Percentiles rank a stretch among this genome's conserved stretches.
phyloP scores from a whole-genome alignment of 1,140 invertebrate genomes.

The Lepidurus arcticus region DNA sequence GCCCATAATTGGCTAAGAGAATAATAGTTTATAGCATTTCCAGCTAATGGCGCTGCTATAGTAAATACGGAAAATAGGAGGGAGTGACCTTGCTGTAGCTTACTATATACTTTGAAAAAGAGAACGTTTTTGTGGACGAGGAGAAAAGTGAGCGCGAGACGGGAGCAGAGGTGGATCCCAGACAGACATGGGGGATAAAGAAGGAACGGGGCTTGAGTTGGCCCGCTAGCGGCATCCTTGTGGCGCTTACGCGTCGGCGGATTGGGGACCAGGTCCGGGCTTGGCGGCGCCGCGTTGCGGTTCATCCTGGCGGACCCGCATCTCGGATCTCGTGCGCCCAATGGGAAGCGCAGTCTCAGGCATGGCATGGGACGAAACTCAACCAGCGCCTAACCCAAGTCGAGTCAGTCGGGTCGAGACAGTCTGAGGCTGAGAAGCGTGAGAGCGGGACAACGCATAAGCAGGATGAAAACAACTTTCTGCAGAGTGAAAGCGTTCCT shows the following conservation, averaged over 20 bases:
- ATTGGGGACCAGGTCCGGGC: background rate
- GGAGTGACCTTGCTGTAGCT: background rate
- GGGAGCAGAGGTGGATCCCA: background rate
- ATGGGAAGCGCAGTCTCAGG: background rate
- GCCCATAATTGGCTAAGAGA: background rate
- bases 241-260: background rate
- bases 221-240: constrained; percentile 13
- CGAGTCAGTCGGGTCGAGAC: constrained; percentile 16
- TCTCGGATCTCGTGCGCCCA: background rate
- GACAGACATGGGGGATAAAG: constrained; percentile 5
- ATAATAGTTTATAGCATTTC: background rate
- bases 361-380: background rate
- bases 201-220: background rate
- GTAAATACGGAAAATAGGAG: background rate
- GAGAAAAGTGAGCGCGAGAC: background rate
- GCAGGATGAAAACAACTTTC: background rate
- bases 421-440: background rate
- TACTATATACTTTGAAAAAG: background rate
- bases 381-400: constrained; percentile 20
- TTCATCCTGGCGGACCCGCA: background rate
- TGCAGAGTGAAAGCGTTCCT: background rate
- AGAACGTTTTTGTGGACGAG: background rate
- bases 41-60: background rate
- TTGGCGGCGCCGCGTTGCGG: background rate
- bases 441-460: background rate